Evolutionary conservation across 2,113 vertebrate genomes (phyloP).

Genomic region (Martes martes): DNA sequence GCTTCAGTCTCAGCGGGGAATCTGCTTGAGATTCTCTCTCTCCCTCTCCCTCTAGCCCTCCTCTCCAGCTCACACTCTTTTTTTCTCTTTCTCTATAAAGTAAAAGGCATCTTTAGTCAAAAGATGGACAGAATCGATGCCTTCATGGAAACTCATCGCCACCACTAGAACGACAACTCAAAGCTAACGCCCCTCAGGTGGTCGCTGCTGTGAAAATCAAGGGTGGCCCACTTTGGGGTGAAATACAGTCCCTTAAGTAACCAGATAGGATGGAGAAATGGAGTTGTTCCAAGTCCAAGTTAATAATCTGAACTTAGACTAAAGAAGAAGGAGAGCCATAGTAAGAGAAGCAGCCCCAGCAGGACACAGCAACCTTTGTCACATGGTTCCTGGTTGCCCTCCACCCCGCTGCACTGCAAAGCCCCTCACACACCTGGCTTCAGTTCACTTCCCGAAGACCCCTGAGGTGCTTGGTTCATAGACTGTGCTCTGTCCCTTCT

Average conservation of each 20-base stretch:
- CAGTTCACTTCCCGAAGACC: fast-evolving
- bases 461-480: background rate
- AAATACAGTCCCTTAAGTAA: background rate
- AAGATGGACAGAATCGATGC: background rate
- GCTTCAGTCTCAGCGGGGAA: background rate
- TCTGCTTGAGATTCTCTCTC: background rate
- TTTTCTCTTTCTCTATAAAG: background rate
- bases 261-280: background rate
- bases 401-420: background rate
- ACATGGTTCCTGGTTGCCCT: fast-evolving
- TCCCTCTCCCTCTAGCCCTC: background rate
- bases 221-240: no score
- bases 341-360: background rate
- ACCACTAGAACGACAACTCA: background rate
- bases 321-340: background rate
- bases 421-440: background rate
- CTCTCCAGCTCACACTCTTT: background rate
- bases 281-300: background rate
- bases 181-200: background rate
- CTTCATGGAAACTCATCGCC: background rate
- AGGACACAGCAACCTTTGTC: fast-evolving
- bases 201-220: background rate
- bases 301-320: background rate
- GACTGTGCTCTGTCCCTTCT: background rate
- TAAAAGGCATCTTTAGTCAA: background rate